Base-by-base conservation (phyloP, 2,888 invertebrate species). In the Hydrotaea cyrtoneurina region DNA sequence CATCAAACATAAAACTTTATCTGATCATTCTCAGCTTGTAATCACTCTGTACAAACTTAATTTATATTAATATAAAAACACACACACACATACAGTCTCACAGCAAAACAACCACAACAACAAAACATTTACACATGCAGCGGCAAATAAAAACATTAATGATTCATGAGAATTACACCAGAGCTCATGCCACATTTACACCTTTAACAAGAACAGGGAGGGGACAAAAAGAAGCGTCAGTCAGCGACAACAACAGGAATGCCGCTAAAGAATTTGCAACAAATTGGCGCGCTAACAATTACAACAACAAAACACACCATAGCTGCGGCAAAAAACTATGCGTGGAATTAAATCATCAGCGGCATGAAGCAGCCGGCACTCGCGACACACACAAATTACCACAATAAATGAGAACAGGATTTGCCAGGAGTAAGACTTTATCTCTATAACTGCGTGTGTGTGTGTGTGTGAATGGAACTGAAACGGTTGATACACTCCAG, bases 241-340 rank as follows among this genome's bases (percentile, higher is more conserved):
- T 26, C 15, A 21, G 21, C 23, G 19, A 19, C 23, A 19, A 74
- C 26, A 74, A 3, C 57, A 43, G 4, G 39, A 73, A 21, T 46
- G 19, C 8, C 46, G n/a, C 23, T n/a, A 50, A 26, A 43, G 46
- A 36, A 57, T 62, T 39, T 23, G 31, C 57, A 62, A 46, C 36
- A 80, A 55, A 66, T 80, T 80, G 74, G 23, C 75, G 46, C 78
- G 31, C 21, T 31, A 4, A 31, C 31, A 31, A 31, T 7, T 31
- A 31, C 31, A 55, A n/a, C 50, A 50, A 50, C n/a, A 50, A 3
- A 43, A 23, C 64, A 13, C 31, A 7, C 3, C 31, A 31, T 4
- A 31, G 31, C 31, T 4, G 31, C 31, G 8, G 39, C 43, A 55
- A 64, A 39, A 39, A 39, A 19, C 19, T 55, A 55, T 55, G 11